These are phyloP conservation scores for Anagrus nilaparvatae DNA, from an alignment of 1,140 invertebrate genomes.

Conservation along the genomic window DNA sequence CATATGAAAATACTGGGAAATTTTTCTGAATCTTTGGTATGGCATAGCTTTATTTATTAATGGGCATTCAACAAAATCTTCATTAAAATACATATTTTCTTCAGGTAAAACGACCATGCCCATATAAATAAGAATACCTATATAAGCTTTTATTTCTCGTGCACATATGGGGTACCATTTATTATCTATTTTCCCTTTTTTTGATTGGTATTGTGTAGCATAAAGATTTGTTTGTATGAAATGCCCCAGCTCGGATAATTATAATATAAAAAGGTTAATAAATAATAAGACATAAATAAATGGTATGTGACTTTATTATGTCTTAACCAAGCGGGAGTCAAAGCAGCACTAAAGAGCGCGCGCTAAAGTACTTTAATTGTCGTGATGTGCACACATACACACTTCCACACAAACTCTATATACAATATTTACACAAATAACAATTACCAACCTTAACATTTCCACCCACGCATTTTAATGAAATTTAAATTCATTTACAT, in stretches of 20 bases:
- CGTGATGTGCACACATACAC: too few relatives aligned
- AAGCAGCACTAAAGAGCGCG: too few relatives aligned
- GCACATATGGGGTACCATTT: not conserved
- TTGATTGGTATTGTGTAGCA: constrained; percentile 5
- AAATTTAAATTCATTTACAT: too few relatives aligned
- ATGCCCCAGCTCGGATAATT: not conserved
- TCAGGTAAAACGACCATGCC: constrained; percentile 11
- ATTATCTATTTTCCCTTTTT: not conserved
- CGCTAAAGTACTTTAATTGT: too few relatives aligned
- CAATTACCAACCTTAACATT: too few relatives aligned
- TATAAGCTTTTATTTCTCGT: constrained; percentile 2
- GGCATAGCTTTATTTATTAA: constrained; percentile 14
- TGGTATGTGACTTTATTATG: too few relatives aligned
- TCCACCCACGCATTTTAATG: too few relatives aligned
- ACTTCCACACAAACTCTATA: too few relatives aligned
- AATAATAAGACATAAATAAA: too few relatives aligned
- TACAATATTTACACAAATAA: too few relatives aligned
- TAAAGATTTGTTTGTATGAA: constrained; percentile 9
- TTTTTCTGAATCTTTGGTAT: constrained; percentile 10
- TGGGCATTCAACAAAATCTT: constrained; percentile 10
- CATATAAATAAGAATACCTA: constrained; percentile 15
- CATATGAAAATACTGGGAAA: constrained; percentile 23
- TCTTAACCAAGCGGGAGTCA: too few relatives aligned
- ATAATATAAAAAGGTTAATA: constrained; percentile 3
- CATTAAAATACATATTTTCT: constrained; percentile 10